Evolutionary conservation across 2,888 invertebrate genomes (phyloP).

Genomic region (Gastracanthus pulcherrimus): DNA sequence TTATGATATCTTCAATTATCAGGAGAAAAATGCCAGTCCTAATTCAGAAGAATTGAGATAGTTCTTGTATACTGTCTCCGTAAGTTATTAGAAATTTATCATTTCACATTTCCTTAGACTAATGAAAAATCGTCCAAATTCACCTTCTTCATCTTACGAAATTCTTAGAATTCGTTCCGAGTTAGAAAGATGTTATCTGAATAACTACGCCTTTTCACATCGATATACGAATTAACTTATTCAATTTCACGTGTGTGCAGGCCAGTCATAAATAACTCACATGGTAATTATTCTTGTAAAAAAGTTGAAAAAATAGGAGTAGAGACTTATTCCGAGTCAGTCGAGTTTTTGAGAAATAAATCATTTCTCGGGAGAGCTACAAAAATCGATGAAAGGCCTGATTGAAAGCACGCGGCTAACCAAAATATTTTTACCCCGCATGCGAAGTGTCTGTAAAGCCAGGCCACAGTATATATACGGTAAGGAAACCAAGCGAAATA

Average conservation of each 20-base stretch:
- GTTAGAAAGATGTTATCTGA: conserved; percentile 1
- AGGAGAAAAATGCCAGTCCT: background rate
- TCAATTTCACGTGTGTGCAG: conserved; percentile 11
- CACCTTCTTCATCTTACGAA: background rate
- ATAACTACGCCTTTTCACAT: background rate
- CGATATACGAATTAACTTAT: conserved; percentile 38
- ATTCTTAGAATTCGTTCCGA: conserved; percentile 5
- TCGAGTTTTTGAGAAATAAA: conserved; percentile 29
- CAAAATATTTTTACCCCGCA: conserved; percentile 43
- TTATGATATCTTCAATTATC: too few relatives aligned
- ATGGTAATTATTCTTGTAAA: conserved; percentile 26
- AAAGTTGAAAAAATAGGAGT: background rate
- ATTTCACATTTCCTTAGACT: conserved; percentile 9
- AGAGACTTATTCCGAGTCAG: conserved; percentile 18
- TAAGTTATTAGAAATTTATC: background rate
- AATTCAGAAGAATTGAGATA: background rate
- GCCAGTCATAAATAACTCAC: conserved; percentile 32
- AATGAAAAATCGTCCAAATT: conserved; percentile 14
- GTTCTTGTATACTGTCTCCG: background rate
- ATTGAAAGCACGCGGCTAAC: conserved; percentile 42
- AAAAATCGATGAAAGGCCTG: conserved; percentile 38
- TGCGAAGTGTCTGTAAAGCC: conserved; percentile 2
- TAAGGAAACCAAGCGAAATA: too few relatives aligned
- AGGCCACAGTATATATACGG: background rate
- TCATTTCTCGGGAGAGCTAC: background rate